These are phyloP conservation scores for Unio pictorum DNA, from an alignment of 2,888 invertebrate species.

Conservation along the genomic window DNA sequence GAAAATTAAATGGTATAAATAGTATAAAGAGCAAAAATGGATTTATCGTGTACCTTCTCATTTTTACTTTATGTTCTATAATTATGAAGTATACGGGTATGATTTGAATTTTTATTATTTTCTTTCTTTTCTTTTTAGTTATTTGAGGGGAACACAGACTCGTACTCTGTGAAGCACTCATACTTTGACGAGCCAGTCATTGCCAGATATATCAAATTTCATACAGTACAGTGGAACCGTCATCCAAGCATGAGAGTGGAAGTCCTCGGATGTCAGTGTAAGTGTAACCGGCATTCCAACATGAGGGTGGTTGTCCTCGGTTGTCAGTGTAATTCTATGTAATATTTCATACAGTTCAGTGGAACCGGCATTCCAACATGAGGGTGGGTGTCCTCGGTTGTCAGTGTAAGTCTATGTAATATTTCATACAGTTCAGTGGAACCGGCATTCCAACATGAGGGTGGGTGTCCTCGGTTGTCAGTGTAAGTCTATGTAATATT, in stretches of 20 bases:
- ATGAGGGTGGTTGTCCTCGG: slow-evolving; percentile 74
- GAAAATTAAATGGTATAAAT: too few species aligned
- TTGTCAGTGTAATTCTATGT: slow-evolving; percentile 72
- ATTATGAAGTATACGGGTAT: too few species aligned
- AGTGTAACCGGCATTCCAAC: slow-evolving; percentile 74
- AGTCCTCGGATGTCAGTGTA: slow-evolving; percentile 75
- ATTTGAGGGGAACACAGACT: slow-evolving; percentile 74
- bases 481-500: slow-evolving; percentile 71
- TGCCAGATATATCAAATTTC: slow-evolving; percentile 74
- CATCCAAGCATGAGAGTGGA: slow-evolving; percentile 75
- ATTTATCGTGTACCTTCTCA: too few species aligned
- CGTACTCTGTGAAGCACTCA: slow-evolving; percentile 72
- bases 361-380: slow-evolving; percentile 74
- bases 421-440: slow-evolving; percentile 74
- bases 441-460: slow-evolving; percentile 74
- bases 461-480: slow-evolving; percentile 75
- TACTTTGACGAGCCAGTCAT: slow-evolving; percentile 73
- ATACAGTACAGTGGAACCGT: slow-evolving; percentile 73
- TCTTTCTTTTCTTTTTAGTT: slow-evolving; percentile 62
- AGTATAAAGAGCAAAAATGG: too few species aligned
- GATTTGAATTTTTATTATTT: background rate
- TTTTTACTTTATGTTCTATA: too few species aligned
- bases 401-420: slow-evolving; percentile 75
- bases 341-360: slow-evolving; percentile 73
- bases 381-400: slow-evolving; percentile 74